A percentile compares a stretch with the other conserved stretches of the same genome.
phyloP scores from a whole-genome alignment of 2,797 vertebrate genomes.

The Melanotaenia parkinsoni region DNA sequence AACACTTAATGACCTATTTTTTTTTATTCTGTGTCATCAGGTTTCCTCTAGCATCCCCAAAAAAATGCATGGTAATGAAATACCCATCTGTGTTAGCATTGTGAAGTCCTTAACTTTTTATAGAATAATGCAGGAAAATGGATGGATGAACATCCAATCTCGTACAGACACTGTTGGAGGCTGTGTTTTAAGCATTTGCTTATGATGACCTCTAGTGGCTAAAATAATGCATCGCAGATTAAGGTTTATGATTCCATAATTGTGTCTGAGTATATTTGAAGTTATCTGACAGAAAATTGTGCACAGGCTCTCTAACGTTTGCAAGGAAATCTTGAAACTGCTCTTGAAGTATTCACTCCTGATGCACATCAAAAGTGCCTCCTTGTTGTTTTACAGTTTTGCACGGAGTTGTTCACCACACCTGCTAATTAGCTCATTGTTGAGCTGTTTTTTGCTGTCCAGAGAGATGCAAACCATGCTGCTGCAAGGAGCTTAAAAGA shows the following conservation, averaged over 20 bases:
- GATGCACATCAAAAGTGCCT: neutral
- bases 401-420: neutral
- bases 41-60: too few relatives aligned
- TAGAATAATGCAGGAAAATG: neutral
- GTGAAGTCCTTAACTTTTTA: neutral
- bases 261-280: neutral
- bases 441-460: neutral
- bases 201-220: conserved; percentile 60
- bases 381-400: neutral
- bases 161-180: neutral
- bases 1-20: neutral
- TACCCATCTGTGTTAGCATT: neutral
- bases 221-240: conserved; percentile 12
- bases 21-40: neutral
- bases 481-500: conserved; percentile 36
- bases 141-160: neutral
- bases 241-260: neutral
- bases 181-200: conserved; percentile 28
- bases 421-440: conserved; percentile 22
- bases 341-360: conserved; percentile 9
- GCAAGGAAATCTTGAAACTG: neutral
- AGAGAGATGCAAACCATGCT: conserved; percentile 17
- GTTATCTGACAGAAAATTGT: neutral
- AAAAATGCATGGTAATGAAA: neutral
- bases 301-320: neutral